Base-by-base conservation (phyloP, 2,797 vertebrate species). In the Allobates femoralis region DNA sequence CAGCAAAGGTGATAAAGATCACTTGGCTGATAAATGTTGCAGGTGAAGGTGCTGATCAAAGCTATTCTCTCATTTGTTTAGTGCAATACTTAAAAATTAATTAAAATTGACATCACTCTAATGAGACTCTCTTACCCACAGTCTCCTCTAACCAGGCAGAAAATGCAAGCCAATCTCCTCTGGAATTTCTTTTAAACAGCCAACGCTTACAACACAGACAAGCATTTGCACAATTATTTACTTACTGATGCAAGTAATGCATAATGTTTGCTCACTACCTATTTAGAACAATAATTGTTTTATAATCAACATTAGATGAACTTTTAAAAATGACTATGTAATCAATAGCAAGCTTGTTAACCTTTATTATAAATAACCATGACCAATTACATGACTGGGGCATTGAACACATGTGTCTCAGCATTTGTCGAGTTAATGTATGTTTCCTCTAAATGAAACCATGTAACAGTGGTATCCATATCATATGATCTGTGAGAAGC, bases 1-100 rank as follows among this genome's bases (percentile, higher is more conserved):
- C 88, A 51, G 84, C 86, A 26, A 37, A 75, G 91, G 89, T 89
- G 89, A 90, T 90, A 90, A 90, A 91, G 90, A 91, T 84, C 90
- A 91, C 87, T 77, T 88, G 79, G 88, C 26, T 92, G 94, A 92
- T 92, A 89, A 91, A 91, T 84, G 91, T 90, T 89, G 86, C 84
- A 85, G 89, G 89, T 56, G 69, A 89, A 90, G 86, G 89, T 93
- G 89, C 91, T 87, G 92, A 90, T 91, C 84, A 51, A 90, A 92
- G 89, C 89, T 89, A 84, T 89, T 91, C 88, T 92, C 91, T 87
- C 88, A 89, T 88, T 91, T 90, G 90, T 89, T 93, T 91, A 89
- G 88, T 87, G 90, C 71, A 90, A 90, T 92, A 92, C 94, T 91
- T 93, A 91, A 91, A 91, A 89, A 93, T 91, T 92, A 93, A 94